Evolutionary conservation across 2,888 invertebrate species (phyloP).

Genomic region (Metacarcinus magister): DNA sequence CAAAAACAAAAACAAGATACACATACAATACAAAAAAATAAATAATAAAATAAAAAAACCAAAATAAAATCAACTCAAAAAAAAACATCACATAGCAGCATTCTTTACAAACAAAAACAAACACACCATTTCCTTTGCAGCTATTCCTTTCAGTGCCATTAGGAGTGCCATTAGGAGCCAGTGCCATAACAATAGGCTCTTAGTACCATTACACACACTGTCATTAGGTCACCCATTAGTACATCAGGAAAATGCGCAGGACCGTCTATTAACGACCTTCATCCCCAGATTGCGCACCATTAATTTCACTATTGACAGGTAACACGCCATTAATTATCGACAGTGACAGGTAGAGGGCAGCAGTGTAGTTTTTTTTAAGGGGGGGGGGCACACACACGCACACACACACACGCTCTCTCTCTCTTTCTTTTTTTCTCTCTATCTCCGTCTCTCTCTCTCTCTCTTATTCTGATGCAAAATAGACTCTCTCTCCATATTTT

Average conservation of each 20-base stretch:
- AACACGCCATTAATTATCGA: not conserved
- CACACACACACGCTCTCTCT: not conserved
- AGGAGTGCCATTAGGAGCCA: not conserved
- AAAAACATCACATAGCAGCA: too few relatives aligned
- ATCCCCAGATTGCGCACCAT: not conserved
- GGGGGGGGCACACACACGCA: not conserved
- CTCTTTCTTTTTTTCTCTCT: not conserved
- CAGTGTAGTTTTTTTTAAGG: not conserved
- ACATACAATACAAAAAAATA: too few relatives aligned
- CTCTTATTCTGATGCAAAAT: conserved; percentile 5
- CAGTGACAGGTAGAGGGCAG: not conserved
- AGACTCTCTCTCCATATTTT: conserved; percentile 1
- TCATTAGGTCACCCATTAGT: not conserved
- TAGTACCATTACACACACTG: not conserved
- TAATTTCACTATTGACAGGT: not conserved
- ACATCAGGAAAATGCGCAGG: conserved; percentile 1
- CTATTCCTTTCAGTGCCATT: not conserved
- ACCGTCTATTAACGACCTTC: not conserved
- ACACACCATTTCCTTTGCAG: not conserved
- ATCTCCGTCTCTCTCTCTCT: not conserved
- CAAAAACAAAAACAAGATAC: too few relatives aligned
- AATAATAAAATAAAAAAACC: too few relatives aligned
- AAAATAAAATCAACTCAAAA: too few relatives aligned
- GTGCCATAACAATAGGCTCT: not conserved
- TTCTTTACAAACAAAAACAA: too few relatives aligned